phyloP scores from a whole-genome alignment of 2,113 vertebrate genomes.

The Pygoscelis antarcticus region DNA sequence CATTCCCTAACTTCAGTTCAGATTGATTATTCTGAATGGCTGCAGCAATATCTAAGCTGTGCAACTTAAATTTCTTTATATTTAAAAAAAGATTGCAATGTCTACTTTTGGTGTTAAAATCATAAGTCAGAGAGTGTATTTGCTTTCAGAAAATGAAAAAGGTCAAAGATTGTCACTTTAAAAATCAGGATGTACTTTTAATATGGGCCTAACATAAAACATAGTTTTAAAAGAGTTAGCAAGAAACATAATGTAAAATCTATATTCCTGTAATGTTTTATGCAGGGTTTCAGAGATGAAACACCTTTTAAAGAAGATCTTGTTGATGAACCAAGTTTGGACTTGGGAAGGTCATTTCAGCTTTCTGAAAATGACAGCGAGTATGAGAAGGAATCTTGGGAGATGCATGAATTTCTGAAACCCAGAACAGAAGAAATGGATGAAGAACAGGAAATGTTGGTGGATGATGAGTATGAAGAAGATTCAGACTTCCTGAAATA shows the following conservation, averaged over 20 bases:
- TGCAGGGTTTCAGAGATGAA: slow-evolving; percentile 77
- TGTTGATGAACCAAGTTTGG: slow-evolving; percentile 81
- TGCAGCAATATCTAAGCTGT: not conserved
- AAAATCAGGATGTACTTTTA: not conserved
- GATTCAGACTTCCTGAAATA: slow-evolving; percentile 33
- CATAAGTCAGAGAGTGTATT: not conserved
- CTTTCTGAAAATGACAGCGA: slow-evolving; percentile 61
- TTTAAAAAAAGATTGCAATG: not conserved
- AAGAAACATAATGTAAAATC: not conserved
- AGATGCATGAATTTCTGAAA: slow-evolving; percentile 75
- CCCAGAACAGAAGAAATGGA: not conserved
- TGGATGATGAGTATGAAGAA: slow-evolving; percentile 80
- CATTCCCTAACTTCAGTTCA: not conserved
- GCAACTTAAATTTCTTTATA: not conserved
- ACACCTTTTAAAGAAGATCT: slow-evolving; percentile 75
- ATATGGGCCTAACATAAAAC: not conserved
- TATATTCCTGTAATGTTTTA: not conserved
- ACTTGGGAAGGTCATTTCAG: slow-evolving; percentile 77
- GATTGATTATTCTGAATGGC: not conserved
- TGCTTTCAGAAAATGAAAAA: not conserved
- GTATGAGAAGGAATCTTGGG: slow-evolving; percentile 72
- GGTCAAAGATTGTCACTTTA: not conserved
- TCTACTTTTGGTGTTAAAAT: not conserved
- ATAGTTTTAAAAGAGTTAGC: not conserved
- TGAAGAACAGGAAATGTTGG: slow-evolving; percentile 81